These are phyloP conservation scores for Xylocopa sonorina DNA, from an alignment of 1,140 invertebrate species.

Conservation along the genomic window DNA sequence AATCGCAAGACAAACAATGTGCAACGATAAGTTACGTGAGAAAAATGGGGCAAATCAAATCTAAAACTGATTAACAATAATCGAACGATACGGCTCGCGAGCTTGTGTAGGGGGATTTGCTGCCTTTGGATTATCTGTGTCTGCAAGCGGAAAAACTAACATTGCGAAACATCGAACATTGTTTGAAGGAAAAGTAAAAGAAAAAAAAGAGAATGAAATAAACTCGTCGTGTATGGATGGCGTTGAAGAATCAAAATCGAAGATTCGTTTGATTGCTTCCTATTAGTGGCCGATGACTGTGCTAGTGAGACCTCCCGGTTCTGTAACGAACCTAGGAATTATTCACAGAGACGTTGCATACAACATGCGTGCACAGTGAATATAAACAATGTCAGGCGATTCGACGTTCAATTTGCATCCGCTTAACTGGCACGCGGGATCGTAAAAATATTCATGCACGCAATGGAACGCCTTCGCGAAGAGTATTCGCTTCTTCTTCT, in stretches of 20 bases:
- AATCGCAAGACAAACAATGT: constrained; percentile 7
- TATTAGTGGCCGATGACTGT: constrained; percentile 12
- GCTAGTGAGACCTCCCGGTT: neutral
- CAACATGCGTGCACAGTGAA: constrained; percentile 58
- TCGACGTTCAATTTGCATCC: neutral
- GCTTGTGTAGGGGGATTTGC: constrained; percentile 23
- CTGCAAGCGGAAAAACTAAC: constrained; percentile 43
- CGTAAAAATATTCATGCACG: neutral
- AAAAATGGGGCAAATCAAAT: constrained; percentile 56
- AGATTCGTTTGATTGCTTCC: constrained; percentile 30
- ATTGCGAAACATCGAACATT: constrained; percentile 42
- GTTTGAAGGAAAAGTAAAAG: neutral
- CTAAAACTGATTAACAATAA: constrained; percentile 43
- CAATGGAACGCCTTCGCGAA: neutral
- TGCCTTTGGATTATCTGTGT: constrained; percentile 31
- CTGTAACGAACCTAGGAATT: constrained; percentile 37
- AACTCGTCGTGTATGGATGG: constrained; percentile 24
- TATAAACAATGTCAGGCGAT: neutral
- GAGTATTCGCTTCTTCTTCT: neutral
- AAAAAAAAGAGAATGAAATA: constrained; percentile 1
- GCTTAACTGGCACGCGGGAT: neutral
- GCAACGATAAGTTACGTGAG: constrained; percentile 42
- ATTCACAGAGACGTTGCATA: constrained; percentile 58
- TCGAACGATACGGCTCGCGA: neutral
- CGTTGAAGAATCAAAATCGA: constrained; percentile 25